Evolutionary conservation across 2,113 vertebrate genomes (phyloP).

Genomic region (Entosphenus tridentatus): DNA sequence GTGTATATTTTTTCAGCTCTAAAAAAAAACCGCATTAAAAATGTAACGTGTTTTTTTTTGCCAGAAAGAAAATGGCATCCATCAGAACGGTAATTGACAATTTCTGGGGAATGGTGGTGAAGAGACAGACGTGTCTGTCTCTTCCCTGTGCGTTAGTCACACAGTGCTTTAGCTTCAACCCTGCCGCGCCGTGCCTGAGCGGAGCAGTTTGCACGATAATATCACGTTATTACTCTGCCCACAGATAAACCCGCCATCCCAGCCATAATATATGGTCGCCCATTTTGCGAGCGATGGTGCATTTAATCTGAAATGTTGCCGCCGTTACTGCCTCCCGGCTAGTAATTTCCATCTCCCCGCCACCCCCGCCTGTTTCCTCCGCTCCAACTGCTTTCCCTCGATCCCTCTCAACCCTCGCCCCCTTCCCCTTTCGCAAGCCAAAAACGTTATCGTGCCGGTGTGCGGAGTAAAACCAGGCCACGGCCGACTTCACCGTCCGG

Average conservation of each 20-base stretch:
- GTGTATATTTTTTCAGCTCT: too few species aligned
- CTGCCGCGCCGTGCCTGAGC: not conserved
- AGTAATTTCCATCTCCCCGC: not conserved
- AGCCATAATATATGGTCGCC: not conserved
- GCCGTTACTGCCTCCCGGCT: constrained; percentile 1
- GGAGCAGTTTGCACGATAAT: not conserved
- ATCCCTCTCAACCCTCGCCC: not conserved
- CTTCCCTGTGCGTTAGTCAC: too few species aligned
- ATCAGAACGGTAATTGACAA: too few species aligned
- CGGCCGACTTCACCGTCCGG: too few species aligned
- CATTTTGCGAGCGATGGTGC: constrained; percentile 5
- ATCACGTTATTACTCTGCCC: constrained; percentile 1
- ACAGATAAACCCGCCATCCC: constrained; percentile 2
- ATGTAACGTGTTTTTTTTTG: too few species aligned
- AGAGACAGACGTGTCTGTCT: too few species aligned
- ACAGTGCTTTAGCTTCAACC: too few species aligned
- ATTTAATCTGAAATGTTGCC: constrained; percentile 1
- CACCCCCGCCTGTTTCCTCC: not conserved
- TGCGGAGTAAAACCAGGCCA: too few species aligned
- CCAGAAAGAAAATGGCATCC: too few species aligned
- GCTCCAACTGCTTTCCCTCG: not conserved
- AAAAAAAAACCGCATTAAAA: too few species aligned
- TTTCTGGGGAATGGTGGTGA: too few species aligned
- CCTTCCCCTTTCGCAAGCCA: not conserved
- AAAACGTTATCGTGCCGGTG: too few species aligned